Evolutionary conservation across 2,888 invertebrate genomes (phyloP).

Genomic region (Cataglyphis albicans): DNA sequence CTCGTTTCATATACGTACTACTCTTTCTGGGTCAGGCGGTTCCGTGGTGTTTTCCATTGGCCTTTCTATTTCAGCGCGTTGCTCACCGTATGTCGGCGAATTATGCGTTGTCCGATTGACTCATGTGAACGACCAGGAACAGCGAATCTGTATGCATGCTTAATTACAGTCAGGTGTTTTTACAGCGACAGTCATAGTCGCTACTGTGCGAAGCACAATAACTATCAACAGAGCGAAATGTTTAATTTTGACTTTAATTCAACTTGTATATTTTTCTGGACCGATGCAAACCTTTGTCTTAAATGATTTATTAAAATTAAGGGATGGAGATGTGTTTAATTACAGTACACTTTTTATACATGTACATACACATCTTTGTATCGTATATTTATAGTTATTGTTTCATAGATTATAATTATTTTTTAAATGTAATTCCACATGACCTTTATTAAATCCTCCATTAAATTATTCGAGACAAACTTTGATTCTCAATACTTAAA

Average conservation of each 20-base stretch:
- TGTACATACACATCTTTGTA: background rate
- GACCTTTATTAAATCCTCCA: background rate
- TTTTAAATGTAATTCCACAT: background rate
- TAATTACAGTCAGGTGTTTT: background rate
- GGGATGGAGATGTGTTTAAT: background rate
- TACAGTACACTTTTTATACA: background rate
- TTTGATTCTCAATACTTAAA: background rate
- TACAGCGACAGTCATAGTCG: background rate
- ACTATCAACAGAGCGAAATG: background rate
- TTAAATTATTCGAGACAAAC: background rate
- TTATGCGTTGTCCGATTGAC: conserved; percentile 49
- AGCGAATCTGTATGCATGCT: background rate
- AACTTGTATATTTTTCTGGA: background rate
- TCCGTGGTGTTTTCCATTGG: conserved; percentile 54
- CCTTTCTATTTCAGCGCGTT: conserved; percentile 67
- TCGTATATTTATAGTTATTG: background rate
- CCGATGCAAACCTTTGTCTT: background rate
- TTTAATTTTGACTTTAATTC: background rate
- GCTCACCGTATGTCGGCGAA: conserved; percentile 35
- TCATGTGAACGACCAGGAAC: conserved; percentile 21
- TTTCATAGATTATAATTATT: background rate
- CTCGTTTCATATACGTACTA: conserved; percentile 59
- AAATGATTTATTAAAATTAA: background rate
- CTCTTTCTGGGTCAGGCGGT: conserved; percentile 77
- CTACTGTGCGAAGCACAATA: background rate